phyloP scores from a whole-genome alignment of 2,888 invertebrate genomes.

The Trachelus tabidus region DNA sequence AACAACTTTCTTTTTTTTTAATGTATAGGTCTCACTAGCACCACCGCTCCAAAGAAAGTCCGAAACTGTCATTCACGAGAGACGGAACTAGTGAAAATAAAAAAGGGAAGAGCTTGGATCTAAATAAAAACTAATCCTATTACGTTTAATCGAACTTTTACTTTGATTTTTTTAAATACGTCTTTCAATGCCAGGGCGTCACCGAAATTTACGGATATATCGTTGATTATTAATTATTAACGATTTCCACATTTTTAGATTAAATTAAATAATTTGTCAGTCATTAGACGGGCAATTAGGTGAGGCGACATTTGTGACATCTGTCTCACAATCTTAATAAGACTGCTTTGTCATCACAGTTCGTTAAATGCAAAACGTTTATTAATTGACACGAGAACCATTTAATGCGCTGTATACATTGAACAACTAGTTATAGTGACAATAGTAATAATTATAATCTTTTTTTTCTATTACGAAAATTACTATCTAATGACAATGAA shows the following conservation, averaged over 20 bases:
- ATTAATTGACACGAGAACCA: background rate
- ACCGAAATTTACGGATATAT: background rate
- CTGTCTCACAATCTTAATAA: background rate
- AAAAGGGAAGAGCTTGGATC: background rate
- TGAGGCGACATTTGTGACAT: background rate
- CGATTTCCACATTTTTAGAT: background rate
- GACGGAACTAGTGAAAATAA: background rate
- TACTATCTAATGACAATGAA: background rate
- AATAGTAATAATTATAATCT: background rate
- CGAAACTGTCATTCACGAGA: background rate
- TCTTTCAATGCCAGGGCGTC: background rate
- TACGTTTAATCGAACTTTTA: background rate
- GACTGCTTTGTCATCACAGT: constrained; percentile 32
- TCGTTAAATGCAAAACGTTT: constrained; percentile 15
- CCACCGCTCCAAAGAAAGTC: background rate
- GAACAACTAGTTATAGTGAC: background rate
- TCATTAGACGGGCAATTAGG: background rate
- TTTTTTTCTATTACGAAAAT: background rate
- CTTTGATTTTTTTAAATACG: background rate
- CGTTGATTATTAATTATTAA: background rate
- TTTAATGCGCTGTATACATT: background rate
- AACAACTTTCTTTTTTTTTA: background rate
- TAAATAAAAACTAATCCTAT: background rate
- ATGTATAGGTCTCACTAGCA: background rate
- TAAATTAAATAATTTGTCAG: background rate